Conservation (phyloP, 2,888 invertebrate species). For the Nineta flava region DNA sequence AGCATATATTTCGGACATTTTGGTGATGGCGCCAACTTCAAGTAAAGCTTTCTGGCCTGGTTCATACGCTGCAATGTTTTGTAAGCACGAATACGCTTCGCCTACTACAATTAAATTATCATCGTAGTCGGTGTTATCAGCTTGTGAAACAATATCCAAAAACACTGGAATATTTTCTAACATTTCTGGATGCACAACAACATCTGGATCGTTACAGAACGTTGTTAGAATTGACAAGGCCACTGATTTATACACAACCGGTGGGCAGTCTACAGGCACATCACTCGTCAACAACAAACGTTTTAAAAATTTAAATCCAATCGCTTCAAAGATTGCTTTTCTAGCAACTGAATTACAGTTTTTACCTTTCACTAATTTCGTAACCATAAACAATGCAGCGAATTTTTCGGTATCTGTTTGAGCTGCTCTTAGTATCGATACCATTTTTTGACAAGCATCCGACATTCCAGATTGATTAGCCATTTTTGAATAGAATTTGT, state of each 20-base stretch:
- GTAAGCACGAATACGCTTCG: conserved; percentile 71
- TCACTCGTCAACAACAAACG: conserved; percentile 59
- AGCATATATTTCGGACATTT: conserved; percentile 73
- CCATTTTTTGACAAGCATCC: conserved; percentile 73
- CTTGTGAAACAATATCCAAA: conserved; percentile 67
- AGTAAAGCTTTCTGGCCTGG: conserved; percentile 67
- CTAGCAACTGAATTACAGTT: conserved; percentile 61
- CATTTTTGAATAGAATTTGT: conserved; percentile 18
- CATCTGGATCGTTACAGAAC: conserved; percentile 65
- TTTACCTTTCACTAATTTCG: conserved; percentile 72
- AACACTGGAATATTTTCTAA: conserved; percentile 68
- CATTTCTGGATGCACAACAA: conserved; percentile 72
- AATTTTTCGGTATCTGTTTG: conserved; percentile 81
- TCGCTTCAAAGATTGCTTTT: conserved; percentile 71
- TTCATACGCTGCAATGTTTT: conserved; percentile 61
- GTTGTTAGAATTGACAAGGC: conserved; percentile 75
- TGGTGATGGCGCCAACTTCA: conserved; percentile 59
- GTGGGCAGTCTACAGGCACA: conserved; percentile 75
- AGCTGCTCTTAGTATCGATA: conserved; percentile 60
- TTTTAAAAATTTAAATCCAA: conserved; percentile 74
- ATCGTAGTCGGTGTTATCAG: conserved; percentile 71
- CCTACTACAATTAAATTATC: conserved; percentile 75
- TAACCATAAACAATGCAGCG: conserved; percentile 81
- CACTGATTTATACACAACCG: conserved; percentile 79
- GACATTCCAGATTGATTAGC: conserved; percentile 34